Evolutionary conservation across 2,113 vertebrate species (phyloP), one percentile per base, ranked within the genome.

Genomic region (Lanius ludovicianus): DNA sequence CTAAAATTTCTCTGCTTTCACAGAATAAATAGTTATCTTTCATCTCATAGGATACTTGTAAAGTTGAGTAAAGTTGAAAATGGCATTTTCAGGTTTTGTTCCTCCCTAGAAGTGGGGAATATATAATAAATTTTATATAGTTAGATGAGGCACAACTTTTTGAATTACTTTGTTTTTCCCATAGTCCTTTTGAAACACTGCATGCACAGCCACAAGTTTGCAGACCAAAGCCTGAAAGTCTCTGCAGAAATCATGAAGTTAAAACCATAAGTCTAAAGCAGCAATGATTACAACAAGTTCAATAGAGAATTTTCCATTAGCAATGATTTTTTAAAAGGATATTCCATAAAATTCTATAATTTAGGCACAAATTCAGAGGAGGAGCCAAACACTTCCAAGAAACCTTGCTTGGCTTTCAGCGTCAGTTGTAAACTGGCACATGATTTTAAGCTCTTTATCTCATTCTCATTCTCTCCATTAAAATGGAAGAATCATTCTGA

Each of bases 381-480:
- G 21, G 21, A 78, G 9, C 4, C 24, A 33, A 67, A 35, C 0
- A 9, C 8, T n/a, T 39, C 18, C 33, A 39, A 62, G 41, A 18
- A 87, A 15, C 9, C 37, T 6, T 47, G 27, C 6, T 84, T 77
- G 18, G 2, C 4, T 82, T 85, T 75, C 41, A n/a, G 7, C 10
- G 22, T 23, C 46, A 44, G 5, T 41, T 0, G 0, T 65, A 62
- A 75, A 65, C 3, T 21, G 11, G 8, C 2, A 14, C 11, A 31
- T 44, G 50, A 87, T 74, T 74, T 92, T 60, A 47, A 52, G 35
- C 4, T 42, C 6, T 52, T 60, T 70, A 8, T 75, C 5, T 76
- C 11, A 15, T 35, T 59, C 57, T 59, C n/a, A 17, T 37, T 59
- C 15, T 37, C 57, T 37, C 57, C n/a, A 47, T 41, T 57, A 49